Percentiles rank a stretch among this genome's conserved stretches.
Evolutionary conservation across 2,888 invertebrate species (phyloP).

Genomic region (Crocallis elinguaria): DNA sequence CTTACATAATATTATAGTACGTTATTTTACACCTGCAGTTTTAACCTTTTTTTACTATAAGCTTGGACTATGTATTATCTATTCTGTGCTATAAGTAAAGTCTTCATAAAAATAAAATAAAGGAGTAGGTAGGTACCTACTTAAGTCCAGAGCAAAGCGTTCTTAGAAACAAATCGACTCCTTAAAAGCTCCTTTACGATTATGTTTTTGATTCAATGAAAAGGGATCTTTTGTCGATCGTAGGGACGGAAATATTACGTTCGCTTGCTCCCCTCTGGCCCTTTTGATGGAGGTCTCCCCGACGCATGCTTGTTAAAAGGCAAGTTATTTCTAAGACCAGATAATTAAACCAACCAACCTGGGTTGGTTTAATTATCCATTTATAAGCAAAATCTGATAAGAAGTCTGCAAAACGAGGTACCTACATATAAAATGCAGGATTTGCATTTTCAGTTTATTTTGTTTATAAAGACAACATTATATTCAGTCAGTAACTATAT

Average conservation of each 20-base stretch:
- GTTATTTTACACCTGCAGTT: too few relatives aligned
- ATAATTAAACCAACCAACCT: too few relatives aligned
- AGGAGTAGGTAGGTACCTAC: too few relatives aligned
- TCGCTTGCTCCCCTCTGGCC: slow-evolving; percentile 22
- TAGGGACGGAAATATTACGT: slow-evolving; percentile 68
- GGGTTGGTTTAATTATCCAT: slow-evolving; percentile 25
- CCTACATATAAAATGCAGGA: neutral
- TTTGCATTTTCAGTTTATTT: neutral
- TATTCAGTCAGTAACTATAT: too few relatives aligned
- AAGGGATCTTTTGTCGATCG: slow-evolving; percentile 68
- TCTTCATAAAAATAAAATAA: neutral
- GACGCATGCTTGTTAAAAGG: slow-evolving; percentile 33
- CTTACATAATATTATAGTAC: too few relatives aligned
- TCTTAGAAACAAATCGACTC: slow-evolving; percentile 65
- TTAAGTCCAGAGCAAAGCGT: slow-evolving; percentile 31
- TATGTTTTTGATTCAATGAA: slow-evolving; percentile 73
- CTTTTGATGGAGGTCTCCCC: slow-evolving; percentile 28
- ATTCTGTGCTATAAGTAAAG: too few relatives aligned
- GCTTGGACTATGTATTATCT: too few relatives aligned
- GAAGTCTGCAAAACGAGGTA: slow-evolving; percentile 5
- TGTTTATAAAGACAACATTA: too few relatives aligned
- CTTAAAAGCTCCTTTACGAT: slow-evolving; percentile 67
- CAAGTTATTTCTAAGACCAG: slow-evolving; percentile 30
- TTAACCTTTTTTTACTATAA: too few relatives aligned
- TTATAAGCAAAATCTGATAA: slow-evolving; percentile 24